Base-by-base conservation (phyloP, 2,797 vertebrate genomes). In the Micromesistius poutassou region DNA sequence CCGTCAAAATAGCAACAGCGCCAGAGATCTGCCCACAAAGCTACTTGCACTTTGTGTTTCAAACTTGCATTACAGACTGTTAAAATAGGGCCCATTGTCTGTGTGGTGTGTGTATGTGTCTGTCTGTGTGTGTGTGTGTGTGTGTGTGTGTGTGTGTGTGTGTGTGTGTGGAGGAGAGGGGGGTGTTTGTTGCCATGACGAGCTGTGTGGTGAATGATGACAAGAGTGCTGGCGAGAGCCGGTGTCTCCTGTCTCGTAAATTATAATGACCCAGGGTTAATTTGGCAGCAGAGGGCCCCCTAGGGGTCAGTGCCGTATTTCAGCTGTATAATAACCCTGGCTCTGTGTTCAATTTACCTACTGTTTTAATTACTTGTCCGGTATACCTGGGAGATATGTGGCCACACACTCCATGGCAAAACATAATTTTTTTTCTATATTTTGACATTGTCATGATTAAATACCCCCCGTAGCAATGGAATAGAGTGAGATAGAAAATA, bases 191-290 rank as follows among this genome's bases (percentile, higher is more conserved):
- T 38, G 55, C 82, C 72, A 78, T 83, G 75, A 74, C 13, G 77
- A 82, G 79, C 72, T 71, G 68, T 50, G 73, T n/a, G 72, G 73
- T 77, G 74, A 78, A 90, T 31, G 73, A 87, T 82, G 84, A 84
- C 80, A 75, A 71, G 78, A 83, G 70, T 72, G 79, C 79, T 84
- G 75, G 80, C 46, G 33, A 76, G 71, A 83, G 79, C 81, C 75
- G 38, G 25, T 68, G 80, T 76, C 62, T 80, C 62, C 70, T 3
- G 16, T 74, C 85, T 83, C 71, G 76, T 87, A 91, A 90, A 91
- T 91, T 80, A 85, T 74, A 76, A 86, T 91, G 89, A 91, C 88
- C 87, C 73, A 73, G 79, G 88, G 91, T 87, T 93, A 91, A 93
- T 93, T 90, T 91, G 86, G 86, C 87, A 82, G 80, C 82, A 86